Base-by-base conservation (phyloP, 1,140 invertebrate species). In the Drosophila miranda region DNA sequence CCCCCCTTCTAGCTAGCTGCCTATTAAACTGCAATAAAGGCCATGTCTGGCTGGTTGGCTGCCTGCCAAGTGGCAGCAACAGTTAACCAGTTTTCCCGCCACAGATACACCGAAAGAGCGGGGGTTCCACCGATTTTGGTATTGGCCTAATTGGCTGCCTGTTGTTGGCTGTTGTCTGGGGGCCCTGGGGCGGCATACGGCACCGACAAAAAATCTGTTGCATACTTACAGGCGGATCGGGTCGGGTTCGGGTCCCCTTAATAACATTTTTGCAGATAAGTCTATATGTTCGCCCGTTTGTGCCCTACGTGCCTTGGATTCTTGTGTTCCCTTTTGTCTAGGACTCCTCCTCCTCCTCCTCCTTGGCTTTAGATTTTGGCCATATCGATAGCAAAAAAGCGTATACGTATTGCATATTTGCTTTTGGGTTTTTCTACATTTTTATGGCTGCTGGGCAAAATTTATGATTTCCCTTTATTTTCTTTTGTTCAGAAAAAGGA, bases 381-480 rank as follows among this genome's bases (percentile, higher is more conserved):
- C 63, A 75, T 87, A 86, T 86, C 81, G 81, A 86, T 86, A 86
- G 69, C 80, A 75, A 50, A 26, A 26, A 26, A 26, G 0, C 23
- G 0, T 26, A 26, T 38, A 69, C 53, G 71, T 59, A 77, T 70
- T 68, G 64, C 62, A 66, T 76, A 80, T 80, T 80, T 71, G 60
- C 71, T 66, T 75, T 76, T 59, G 55, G 64, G 70, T 53, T 73
- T 55, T 42, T 42, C 53, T 64, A 61, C 72, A 75, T 80, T 83
- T 86, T 87, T 86, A 86, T 86, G 82, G 78, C 82, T 86, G 66
- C 78, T 82, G 78, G 81, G 66, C 82, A 78, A 87, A 82, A 86
- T 87, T 87, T 86, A 86, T 86, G 81, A 81, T 81, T 86, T 81
- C 82, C 51, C 68, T 79, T 70, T 74, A 77, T 81, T 28, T 49